phyloP scores from a whole-genome alignment of 2,113 vertebrate species.

The Bos javanicus region DNA sequence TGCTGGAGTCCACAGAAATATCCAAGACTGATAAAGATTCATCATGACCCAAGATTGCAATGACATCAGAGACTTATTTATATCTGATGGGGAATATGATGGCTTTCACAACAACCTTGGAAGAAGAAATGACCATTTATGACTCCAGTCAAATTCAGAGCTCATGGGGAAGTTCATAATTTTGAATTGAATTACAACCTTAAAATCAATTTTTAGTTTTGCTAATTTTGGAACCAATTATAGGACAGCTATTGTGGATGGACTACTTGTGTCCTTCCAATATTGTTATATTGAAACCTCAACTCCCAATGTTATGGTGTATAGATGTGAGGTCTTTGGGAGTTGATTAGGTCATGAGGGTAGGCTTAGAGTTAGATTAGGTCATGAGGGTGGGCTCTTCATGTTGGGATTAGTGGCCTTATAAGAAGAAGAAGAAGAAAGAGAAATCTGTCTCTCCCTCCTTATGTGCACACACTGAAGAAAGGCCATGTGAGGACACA shows the following conservation, averaged over 20 bases:
- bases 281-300: background rate
- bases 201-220: background rate
- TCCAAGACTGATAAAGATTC: background rate
- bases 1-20: background rate
- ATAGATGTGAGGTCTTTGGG: background rate
- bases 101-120: background rate
- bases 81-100: background rate
- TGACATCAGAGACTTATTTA: background rate
- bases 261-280: background rate
- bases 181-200: background rate
- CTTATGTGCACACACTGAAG: too few species aligned
- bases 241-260: background rate
- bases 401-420: background rate
- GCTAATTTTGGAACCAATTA: background rate
- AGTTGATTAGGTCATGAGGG: background rate
- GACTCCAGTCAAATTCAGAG: background rate
- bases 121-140: background rate
- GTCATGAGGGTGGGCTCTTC: accelerated
- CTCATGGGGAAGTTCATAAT: background rate
- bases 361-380: background rate
- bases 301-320: background rate
- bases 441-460: background rate
- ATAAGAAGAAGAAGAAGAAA: background rate
- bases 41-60: background rate
- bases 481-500: background rate